These are phyloP conservation scores for Acrocephalus scirpaceus DNA, from an alignment of 2,797 vertebrate genomes.

Conservation along the genomic window DNA sequence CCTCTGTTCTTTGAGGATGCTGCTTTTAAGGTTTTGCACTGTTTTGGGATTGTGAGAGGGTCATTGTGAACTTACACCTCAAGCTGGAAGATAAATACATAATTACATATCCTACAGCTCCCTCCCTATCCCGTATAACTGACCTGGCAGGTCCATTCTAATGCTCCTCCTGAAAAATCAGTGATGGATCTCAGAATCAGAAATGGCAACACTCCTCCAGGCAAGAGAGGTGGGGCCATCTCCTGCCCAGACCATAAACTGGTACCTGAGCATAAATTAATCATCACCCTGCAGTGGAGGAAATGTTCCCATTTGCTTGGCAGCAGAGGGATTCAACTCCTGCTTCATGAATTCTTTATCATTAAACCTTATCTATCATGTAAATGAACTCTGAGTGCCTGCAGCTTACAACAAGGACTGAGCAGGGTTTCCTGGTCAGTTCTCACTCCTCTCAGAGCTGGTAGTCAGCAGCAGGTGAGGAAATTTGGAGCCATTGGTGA, in stretches of 20 bases:
- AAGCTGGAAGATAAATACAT: not conserved
- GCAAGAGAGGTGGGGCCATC: not conserved
- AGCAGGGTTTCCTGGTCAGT: not conserved
- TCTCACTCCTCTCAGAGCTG: not conserved
- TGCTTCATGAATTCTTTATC: constrained; percentile 50
- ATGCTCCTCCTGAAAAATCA: not conserved
- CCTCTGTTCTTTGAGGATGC: not conserved
- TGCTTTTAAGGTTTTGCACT: not conserved
- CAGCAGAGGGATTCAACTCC: not conserved
- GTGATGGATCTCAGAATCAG: not conserved
- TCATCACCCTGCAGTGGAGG: not conserved
- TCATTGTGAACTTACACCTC: not conserved
- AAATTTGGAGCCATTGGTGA: not conserved
- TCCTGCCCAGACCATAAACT: not conserved
- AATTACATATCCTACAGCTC: not conserved
- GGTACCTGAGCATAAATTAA: constrained; percentile 10
- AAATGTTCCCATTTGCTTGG: constrained; percentile 15
- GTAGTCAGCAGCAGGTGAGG: not conserved
- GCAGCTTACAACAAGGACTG: not conserved
- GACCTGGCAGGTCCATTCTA: not conserved
- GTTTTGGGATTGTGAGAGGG: not conserved
- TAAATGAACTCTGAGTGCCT: not conserved
- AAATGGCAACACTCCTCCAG: not conserved
- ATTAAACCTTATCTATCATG: not conserved
- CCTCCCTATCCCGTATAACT: not conserved